Base-by-base conservation (phyloP, 2,888 invertebrate genomes). In the Spodoptera exigua region DNA sequence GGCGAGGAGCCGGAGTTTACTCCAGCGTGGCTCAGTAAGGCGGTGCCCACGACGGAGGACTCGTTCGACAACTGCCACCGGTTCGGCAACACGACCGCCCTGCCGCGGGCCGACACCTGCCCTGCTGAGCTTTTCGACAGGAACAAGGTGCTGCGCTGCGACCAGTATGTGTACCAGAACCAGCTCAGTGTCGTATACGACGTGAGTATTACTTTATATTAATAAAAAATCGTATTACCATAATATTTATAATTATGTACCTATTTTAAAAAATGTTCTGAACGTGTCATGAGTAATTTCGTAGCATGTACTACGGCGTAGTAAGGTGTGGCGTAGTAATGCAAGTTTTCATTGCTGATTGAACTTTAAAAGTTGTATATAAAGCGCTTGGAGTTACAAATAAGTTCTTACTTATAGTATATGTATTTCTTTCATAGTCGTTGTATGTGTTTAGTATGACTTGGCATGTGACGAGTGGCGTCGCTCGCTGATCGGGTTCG, bases 381-480 rank as follows among this genome's bases (percentile, higher is more conserved):
- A 9, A 27, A 27, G 9, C n/a, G n/a, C n/a, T n/a, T n/a, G n/a
- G n/a, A n/a, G n/a, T n/a, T n/a, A n/a, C n/a, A n/a, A n/a, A n/a
- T n/a, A n/a, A n/a, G n/a, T n/a, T n/a, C n/a, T n/a, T n/a, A n/a
- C n/a, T n/a, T n/a, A n/a, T n/a, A n/a, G n/a, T n/a, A n/a, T 1
- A 14, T 10, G 10, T 16, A 7, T 11, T 39, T 0, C 14, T 39
- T 39, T 17, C 39, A n/a, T 39, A 3, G n/a, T 36, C 10, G 4
- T 32, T 0, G 36, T 41, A n/a, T 5, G 10, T n/a, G 86, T 83
- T 7, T 83, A 96, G 96, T 96, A 94, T 79, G 89, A 87, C 44
- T 82, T 96, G n/a, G 95, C 95, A 0, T 96, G 96, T 70, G 95
- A 95, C 35, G 94, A 92, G 92, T 97, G 97, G 97, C 96, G 96